Evolutionary conservation across 2,797 vertebrate species (phyloP), one percentile per base, ranked within the genome.

Genomic region (Liasis olivaceus): DNA sequence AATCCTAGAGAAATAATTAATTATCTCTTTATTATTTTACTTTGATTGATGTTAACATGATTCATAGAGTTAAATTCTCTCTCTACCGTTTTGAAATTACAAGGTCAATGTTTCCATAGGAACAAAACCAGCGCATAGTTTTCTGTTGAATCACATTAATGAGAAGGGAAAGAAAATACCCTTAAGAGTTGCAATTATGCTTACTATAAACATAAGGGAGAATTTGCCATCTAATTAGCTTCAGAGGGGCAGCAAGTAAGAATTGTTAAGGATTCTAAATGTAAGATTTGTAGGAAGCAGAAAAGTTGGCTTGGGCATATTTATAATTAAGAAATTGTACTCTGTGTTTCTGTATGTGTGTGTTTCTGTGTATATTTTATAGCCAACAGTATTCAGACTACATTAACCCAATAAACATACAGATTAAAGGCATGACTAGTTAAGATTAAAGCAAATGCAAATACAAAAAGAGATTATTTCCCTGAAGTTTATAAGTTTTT

Each of bases 71-170:
- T 85, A 88, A 94, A 94, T 92, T 91, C 85, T 85, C 85, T 91
- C 60, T 90, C 85, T 85, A 92, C 15, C 86, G 77, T 36, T 94
- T 92, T 88, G 69, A 90, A 92, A 88, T 90, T 90, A 72, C 62
- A 89, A 93, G 91, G 86, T 86, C 92, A 92, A 72, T 64, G 96
- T 96, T 95, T 96, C 95, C 96, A 97, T 95, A 95, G 96, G 95
- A 96, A 97, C 95, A 93, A 84, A 94, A 94, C 66, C 66, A 62
- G 89, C 90, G 87, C 90, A 60, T 85, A 92, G 96, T 97, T 95
- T 96, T 95, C 88, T 93, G 93, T 87, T 94, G 91, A 91, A 92
- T 91, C 90, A 93, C 89, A 94, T 31, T 64, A 84, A 60, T 56
- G 90, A 92, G 89, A 94, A 90, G 64, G 56, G 72, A 92, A 91